Conservation (phyloP, 2,797 vertebrate genomes). For the Harpagifer antarcticus region DNA sequence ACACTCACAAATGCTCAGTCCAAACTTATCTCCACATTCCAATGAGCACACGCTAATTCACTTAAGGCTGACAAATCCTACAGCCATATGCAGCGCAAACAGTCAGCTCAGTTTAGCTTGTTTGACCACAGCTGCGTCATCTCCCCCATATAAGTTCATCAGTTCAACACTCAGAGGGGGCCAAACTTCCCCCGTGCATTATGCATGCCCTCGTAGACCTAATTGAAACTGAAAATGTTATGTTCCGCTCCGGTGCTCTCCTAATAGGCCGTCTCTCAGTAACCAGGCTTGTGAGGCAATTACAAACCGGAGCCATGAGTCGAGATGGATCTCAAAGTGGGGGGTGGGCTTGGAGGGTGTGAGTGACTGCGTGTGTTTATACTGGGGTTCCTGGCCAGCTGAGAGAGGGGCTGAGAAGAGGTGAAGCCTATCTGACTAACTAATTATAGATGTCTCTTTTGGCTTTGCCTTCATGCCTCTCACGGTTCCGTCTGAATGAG, state of each 20-base stretch:
- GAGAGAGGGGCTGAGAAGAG: constrained; percentile 40
- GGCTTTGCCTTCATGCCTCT: constrained; percentile 53
- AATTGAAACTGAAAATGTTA: constrained; percentile 90
- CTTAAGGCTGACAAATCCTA: constrained; percentile 66
- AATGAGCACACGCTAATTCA: constrained; percentile 62
- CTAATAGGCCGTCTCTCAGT: constrained; percentile 82
- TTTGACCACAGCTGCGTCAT: constrained; percentile 50
- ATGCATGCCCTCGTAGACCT: constrained; percentile 82
- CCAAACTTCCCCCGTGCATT: constrained; percentile 78
- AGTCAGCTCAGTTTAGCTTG: constrained; percentile 50
- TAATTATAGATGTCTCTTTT: constrained; percentile 72
- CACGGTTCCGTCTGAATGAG: constrained; percentile 56
- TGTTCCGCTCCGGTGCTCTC: constrained; percentile 81
- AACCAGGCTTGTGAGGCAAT: constrained; percentile 79
- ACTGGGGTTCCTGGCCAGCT: constrained; percentile 37
- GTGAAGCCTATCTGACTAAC: constrained; percentile 57
- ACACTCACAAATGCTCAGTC: constrained; percentile 8
- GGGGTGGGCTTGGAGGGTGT: constrained; percentile 27
- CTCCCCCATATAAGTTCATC: constrained; percentile 56
- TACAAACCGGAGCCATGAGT: constrained; percentile 66
- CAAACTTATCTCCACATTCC: constrained; percentile 56
- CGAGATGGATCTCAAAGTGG: constrained; percentile 49
- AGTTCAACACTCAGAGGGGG: constrained; percentile 65
- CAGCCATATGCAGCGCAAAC: constrained; percentile 40
- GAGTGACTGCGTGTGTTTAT: constrained; percentile 36